phyloP scores from a whole-genome alignment of 2,113 vertebrate species.

The Regulus satrapa region DNA sequence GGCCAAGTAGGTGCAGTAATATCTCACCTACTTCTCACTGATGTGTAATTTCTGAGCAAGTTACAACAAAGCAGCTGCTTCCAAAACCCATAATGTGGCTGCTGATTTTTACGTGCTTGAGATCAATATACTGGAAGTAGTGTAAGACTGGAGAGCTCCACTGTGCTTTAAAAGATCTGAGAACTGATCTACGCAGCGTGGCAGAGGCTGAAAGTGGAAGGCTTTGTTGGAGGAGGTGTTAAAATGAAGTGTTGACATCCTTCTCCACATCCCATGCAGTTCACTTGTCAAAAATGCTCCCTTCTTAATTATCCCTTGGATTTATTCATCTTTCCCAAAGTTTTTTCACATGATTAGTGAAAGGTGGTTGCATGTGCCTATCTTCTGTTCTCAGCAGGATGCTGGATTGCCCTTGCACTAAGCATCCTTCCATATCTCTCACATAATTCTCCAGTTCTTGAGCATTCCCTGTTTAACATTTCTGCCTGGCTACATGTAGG shows the following conservation, averaged over 20 bases:
- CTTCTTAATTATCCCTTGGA: background rate
- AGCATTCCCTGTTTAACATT: background rate
- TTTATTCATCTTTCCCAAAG: background rate
- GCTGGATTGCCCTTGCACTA: background rate
- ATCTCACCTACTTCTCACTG: background rate
- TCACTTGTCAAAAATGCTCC: background rate
- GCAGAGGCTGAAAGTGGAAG: background rate
- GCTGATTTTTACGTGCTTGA: background rate
- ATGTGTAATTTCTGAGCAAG: background rate
- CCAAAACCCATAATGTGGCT: background rate
- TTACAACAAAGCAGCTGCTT: background rate
- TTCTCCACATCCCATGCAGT: background rate
- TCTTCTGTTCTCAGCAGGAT: background rate
- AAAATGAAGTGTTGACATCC: background rate
- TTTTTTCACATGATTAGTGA: background rate
- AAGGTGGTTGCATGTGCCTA: background rate
- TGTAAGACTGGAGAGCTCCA: background rate
- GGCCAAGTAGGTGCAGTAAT: background rate
- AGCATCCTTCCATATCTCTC: background rate
- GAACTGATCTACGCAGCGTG: accelerated
- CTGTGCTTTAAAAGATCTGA: background rate
- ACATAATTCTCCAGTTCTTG: background rate
- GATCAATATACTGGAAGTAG: background rate
- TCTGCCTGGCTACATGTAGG: background rate
- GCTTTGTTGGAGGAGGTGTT: background rate